phyloP scores from a whole-genome alignment of 2,113 vertebrate species.

The Chaenocephalus aceratus region DNA sequence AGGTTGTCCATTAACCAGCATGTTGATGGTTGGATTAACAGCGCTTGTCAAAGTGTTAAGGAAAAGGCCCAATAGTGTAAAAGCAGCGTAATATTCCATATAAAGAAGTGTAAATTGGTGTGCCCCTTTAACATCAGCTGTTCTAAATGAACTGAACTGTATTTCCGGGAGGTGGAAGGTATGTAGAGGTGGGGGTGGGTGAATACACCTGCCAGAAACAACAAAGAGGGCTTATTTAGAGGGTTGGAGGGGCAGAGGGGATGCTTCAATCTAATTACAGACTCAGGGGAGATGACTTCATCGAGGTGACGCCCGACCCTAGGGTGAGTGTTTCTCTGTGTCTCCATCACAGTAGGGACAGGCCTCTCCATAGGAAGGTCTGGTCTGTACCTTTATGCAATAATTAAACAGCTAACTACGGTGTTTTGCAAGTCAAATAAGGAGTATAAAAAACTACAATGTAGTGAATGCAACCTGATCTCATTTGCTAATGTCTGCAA shows the following conservation, averaged over 20 bases:
- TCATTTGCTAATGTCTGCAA: slow-evolving; percentile 6
- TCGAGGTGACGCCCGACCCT: slow-evolving; percentile 57
- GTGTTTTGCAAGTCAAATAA: slow-evolving; percentile 16
- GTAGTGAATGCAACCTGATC: slow-evolving; percentile 10
- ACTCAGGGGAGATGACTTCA: slow-evolving; percentile 74
- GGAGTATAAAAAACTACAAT: background rate
- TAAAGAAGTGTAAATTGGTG: background rate
- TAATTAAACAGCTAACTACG: slow-evolving; percentile 26
- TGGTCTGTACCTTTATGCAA: slow-evolving; percentile 18
- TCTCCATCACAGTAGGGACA: slow-evolving; percentile 38
- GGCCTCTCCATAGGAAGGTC: slow-evolving; percentile 22
- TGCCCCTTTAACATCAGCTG: slow-evolving; percentile 33
- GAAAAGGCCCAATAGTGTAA: background rate
- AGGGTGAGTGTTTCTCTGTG: slow-evolving; percentile 28
- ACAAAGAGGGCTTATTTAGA: slow-evolving; percentile 58
- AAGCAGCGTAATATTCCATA: background rate
- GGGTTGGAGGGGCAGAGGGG: slow-evolving; percentile 20
- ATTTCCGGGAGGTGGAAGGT: slow-evolving; percentile 10
- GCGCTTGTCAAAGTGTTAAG: background rate
- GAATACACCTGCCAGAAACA: slow-evolving; percentile 67
- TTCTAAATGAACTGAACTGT: slow-evolving; percentile 12
- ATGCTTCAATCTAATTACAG: slow-evolving; percentile 77
- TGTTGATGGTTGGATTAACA: background rate
- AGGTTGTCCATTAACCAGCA: background rate
- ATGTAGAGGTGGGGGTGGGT: background rate